Evolutionary conservation across 2,888 invertebrate species (phyloP).

Genomic region (Drosophila rellima): DNA sequence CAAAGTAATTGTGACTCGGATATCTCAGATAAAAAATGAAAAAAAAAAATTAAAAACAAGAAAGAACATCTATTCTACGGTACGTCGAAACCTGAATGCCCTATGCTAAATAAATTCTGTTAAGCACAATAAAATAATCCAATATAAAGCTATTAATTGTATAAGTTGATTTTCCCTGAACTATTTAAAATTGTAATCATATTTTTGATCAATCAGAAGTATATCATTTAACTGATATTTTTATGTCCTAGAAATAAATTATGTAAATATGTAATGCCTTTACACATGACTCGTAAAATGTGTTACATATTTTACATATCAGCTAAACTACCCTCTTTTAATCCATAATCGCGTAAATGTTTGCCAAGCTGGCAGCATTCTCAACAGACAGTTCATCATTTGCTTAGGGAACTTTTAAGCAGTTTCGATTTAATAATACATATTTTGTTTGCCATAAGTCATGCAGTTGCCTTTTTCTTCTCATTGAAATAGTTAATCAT

Average conservation of each 20-base stretch:
- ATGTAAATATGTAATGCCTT: neutral
- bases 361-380: conserved; percentile 33
- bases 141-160: neutral
- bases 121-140: neutral
- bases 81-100: neutral
- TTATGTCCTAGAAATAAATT: neutral
- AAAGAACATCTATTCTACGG: conserved; percentile 7
- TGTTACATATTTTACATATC: neutral
- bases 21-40: conserved; percentile 38
- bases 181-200: no score
- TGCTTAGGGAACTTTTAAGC: conserved; percentile 17
- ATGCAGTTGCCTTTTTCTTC: neutral
- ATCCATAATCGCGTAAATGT: conserved; percentile 2
- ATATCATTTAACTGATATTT: neutral
- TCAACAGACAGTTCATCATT: conserved; percentile 14
- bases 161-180: no score
- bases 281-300: neutral
- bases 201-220: no score
- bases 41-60: conserved; percentile 15
- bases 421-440: conserved; percentile 12
- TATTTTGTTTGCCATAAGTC: conserved; percentile 10
- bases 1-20: conserved; percentile 64
- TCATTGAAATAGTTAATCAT: neutral
- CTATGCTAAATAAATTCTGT: neutral
- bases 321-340: neutral